Evolutionary conservation across 2,113 vertebrate genomes (phyloP).

Genomic region (Dasyurus viverrinus): DNA sequence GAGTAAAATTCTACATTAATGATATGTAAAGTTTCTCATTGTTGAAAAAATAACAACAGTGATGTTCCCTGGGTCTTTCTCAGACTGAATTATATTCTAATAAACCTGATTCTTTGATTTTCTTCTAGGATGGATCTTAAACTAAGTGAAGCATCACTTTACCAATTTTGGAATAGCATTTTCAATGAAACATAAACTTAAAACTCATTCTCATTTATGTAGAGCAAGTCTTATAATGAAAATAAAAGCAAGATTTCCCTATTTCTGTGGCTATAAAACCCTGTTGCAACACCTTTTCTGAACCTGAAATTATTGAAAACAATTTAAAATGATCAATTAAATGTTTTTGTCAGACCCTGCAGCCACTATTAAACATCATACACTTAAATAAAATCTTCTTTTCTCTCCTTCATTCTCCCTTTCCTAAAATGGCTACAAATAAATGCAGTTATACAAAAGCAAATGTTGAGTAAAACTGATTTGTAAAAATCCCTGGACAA

Average conservation of each 20-base stretch:
- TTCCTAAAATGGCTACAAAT: constrained; percentile 16
- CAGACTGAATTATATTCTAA: background rate
- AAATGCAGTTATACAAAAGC: constrained; percentile 31
- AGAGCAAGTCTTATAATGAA: constrained; percentile 8
- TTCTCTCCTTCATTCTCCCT: constrained; percentile 47
- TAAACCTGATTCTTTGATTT: background rate
- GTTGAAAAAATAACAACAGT: background rate
- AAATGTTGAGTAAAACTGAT: constrained; percentile 18
- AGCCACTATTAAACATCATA: constrained; percentile 33
- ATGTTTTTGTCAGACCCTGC: constrained; percentile 5
- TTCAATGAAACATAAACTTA: constrained; percentile 49
- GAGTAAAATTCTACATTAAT: background rate
- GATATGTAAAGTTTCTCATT: background rate
- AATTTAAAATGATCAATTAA: constrained; percentile 48
- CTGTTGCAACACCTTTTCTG: background rate
- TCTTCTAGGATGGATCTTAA: constrained; percentile 8
- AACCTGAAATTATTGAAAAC: background rate
- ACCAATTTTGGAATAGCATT: constrained; percentile 4
- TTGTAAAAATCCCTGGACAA: constrained; percentile 46
- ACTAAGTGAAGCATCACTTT: constrained; percentile 11
- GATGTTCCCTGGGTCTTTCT: background rate
- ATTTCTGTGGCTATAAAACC: background rate
- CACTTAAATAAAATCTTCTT: constrained; percentile 5
- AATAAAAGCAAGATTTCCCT: constrained; percentile 12
- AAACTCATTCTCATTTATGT: constrained; percentile 48